Evolutionary conservation across 2,888 invertebrate genomes (phyloP).

Genomic region (Lepidocyrtoides sp.): DNA sequence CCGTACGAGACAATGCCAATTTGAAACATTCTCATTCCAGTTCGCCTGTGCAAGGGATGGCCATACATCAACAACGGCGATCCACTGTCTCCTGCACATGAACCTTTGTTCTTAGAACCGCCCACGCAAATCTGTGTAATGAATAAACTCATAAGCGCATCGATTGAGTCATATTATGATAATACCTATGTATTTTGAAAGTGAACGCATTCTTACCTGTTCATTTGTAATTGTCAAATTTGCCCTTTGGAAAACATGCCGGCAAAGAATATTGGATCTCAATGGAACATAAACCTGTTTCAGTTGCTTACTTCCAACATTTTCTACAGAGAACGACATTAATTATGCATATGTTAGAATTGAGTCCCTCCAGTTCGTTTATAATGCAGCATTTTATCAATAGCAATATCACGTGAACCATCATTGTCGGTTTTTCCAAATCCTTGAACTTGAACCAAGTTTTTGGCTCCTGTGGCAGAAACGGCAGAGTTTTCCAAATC

Average conservation of each 20-base stretch:
- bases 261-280: slow-evolving; percentile 77
- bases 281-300: slow-evolving; percentile 81
- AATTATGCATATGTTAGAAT: not conserved
- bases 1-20: slow-evolving; percentile 86
- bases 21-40: slow-evolving; percentile 79
- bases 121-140: slow-evolving; percentile 85
- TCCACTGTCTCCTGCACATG: slow-evolving; percentile 85
- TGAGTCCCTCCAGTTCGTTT: too few species aligned
- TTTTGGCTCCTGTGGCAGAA: slow-evolving; percentile 49
- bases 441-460: slow-evolving; percentile 81
- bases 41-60: slow-evolving; percentile 79
- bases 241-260: slow-evolving; percentile 67
- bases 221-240: slow-evolving; percentile 73
- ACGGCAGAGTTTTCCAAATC: slow-evolving; percentile 53
- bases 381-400: too few species aligned
- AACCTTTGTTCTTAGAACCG: slow-evolving; percentile 83
- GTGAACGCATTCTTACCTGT: slow-evolving; percentile 66
- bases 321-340: slow-evolving; percentile 46
- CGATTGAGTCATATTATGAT: too few species aligned
- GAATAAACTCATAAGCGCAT: not conserved
- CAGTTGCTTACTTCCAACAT: slow-evolving; percentile 78
- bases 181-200: too few species aligned
- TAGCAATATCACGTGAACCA: too few species aligned
- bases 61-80: slow-evolving; percentile 70
- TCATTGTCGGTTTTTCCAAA: slow-evolving; percentile 85